Base-by-base conservation (phyloP, 2,888 invertebrate genomes). In the Dastarcus helophoroides region DNA sequence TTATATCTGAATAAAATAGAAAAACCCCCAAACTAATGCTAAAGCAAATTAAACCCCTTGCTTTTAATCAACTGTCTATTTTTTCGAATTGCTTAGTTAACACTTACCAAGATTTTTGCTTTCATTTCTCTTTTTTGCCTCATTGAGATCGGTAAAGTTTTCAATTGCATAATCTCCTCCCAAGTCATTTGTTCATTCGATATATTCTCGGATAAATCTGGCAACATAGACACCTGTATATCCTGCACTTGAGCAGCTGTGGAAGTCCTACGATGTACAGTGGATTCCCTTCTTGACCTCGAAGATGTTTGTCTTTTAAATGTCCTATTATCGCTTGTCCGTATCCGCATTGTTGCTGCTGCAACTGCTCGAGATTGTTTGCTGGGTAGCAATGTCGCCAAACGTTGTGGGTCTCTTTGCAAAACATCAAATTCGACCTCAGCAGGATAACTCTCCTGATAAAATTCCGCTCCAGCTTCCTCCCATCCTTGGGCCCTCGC, bases 101-200 rank as follows among this genome's bases (percentile, higher is more conserved):
- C n/a, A 39, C 47, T 50, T 64, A 84, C 83, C 72, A 83, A 76
- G 41, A 86, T 62, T 50, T 82, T 77, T 3, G 76, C 72, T 55
- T 85, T 86, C 42, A 83, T 65, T 48, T 83, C 81, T 41, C 76
- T 69, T 48, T 86, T 86, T 60, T 84, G 81, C 13, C 74, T 67
- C 84, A 86, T 85, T 4, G 79, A 76, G 4, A 86, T 73, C 0
- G 86, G 85, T 76, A 84, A 76, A 0, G 80, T 74, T 51, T 85
- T 85, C 40, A 86, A 83, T 55, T 79, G 77, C 77, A 81, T 81
- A 26, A 86, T 82, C 58, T 85, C 83, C 44, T 85, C 82, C 82
- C 83, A 84, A 1, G 81, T 81, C 1, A 79, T 69, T 51, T 82
- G 79, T 53, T 86, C 86, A 45, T 84, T 84, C 0, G 83, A 79